Evolutionary conservation across 2,113 vertebrate genomes (phyloP).

Genomic region (Gallinago undulata): DNA sequence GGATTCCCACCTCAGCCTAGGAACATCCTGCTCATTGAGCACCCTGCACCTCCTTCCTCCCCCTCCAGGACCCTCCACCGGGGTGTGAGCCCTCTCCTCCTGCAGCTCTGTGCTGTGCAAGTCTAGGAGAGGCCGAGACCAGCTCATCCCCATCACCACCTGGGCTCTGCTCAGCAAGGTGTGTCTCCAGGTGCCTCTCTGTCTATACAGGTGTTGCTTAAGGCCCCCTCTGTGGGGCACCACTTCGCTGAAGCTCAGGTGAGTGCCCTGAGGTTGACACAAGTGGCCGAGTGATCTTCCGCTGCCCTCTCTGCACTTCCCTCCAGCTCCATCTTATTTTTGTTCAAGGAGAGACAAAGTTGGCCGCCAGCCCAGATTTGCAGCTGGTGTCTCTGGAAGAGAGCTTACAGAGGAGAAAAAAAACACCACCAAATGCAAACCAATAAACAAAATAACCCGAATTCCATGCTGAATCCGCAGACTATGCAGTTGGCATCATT

Average conservation of each 20-base stretch:
- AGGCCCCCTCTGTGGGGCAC: neutral
- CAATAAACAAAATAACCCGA: constrained; percentile 19
- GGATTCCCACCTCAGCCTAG: neutral
- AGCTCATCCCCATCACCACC: neutral
- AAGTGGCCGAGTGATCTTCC: neutral
- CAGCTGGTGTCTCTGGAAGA: constrained; percentile 54
- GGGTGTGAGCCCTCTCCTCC: neutral
- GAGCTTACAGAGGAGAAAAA: constrained; percentile 33
- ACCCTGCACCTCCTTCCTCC: neutral
- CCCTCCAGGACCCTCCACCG: neutral
- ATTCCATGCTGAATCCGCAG: neutral
- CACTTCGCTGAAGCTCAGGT: neutral
- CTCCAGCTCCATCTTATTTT: neutral
- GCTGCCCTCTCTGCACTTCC: neutral
- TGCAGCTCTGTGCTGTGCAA: neutral
- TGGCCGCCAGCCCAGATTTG: constrained; percentile 38
- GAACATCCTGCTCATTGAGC: neutral
- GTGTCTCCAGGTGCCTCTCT: neutral
- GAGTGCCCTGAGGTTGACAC: rapidly evolving
- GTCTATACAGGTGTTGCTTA: neutral
- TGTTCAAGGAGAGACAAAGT: constrained; percentile 22
- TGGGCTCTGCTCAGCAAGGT: neutral
- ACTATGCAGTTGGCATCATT: neutral
- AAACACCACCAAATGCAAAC: neutral
- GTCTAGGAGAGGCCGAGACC: neutral